These are phyloP conservation scores for Hippocampus guttulatus DNA, from an alignment of 2,113 vertebrate genomes.

Conservation along the genomic window DNA sequence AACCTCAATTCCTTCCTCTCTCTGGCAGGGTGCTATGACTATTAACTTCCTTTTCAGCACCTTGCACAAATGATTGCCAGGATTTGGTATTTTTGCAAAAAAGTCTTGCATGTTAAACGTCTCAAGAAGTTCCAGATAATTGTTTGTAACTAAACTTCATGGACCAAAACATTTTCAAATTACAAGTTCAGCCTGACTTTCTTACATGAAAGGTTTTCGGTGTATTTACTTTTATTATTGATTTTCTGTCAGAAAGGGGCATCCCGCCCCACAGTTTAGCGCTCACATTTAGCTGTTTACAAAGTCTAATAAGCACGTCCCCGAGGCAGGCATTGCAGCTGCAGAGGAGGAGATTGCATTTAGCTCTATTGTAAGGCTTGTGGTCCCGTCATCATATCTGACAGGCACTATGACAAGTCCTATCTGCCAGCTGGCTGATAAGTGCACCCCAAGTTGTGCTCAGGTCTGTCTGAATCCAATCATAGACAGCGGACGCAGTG, in stretches of 20 bases:
- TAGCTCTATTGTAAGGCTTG: slow-evolving; percentile 67
- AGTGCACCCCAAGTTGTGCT: slow-evolving; percentile 60
- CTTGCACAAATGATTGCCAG: slow-evolving; percentile 6
- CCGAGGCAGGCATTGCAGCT: slow-evolving; percentile 57
- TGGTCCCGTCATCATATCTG: slow-evolving; percentile 69
- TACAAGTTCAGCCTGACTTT: slow-evolving; percentile 1
- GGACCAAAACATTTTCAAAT: too few relatives aligned
- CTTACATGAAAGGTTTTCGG: slow-evolving; percentile 26
- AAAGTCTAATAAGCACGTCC: slow-evolving; percentile 69
- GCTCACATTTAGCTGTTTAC: slow-evolving; percentile 67
- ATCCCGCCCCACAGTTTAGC: slow-evolving; percentile 50
- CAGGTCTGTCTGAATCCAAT: slow-evolving; percentile 73
- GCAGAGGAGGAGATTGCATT: slow-evolving; percentile 71
- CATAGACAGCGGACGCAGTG: slow-evolving; percentile 53
- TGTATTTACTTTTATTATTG: slow-evolving; percentile 26
- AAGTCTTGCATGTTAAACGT: too few relatives aligned
- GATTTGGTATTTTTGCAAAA: not conserved
- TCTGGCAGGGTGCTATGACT: not conserved
- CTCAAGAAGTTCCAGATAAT: too few relatives aligned
- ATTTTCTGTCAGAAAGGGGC: slow-evolving; percentile 28
- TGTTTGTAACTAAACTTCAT: too few relatives aligned
- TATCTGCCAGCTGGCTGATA: slow-evolving; percentile 73
- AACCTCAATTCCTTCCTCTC: slow-evolving; percentile 15
- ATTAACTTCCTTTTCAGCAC: not conserved
- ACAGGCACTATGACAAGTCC: slow-evolving; percentile 73